A percentile compares a stretch with the other conserved stretches of the same genome.
These are phyloP conservation scores for Sphaeramia orbicularis DNA, from an alignment of 2,797 vertebrate species.

Conservation along the genomic window DNA sequence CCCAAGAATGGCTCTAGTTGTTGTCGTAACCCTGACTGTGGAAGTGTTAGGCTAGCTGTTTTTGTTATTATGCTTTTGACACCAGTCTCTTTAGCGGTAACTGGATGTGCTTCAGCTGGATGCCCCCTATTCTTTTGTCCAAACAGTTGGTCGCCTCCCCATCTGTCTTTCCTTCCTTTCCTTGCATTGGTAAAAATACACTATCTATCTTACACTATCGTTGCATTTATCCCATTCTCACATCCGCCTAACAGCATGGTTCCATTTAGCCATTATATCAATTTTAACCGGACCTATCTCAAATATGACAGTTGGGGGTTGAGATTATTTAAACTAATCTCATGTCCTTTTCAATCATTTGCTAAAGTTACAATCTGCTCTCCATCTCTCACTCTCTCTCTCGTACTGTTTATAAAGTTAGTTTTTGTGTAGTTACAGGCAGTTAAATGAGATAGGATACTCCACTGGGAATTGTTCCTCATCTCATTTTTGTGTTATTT, in stretches of 20 bases:
- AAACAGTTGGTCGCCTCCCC: background rate
- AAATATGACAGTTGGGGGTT: constrained; percentile 2
- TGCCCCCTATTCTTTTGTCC: background rate
- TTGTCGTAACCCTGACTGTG: background rate
- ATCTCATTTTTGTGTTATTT: background rate
- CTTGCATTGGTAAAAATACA: background rate
- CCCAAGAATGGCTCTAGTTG: background rate
- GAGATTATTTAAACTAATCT: constrained; percentile 1
- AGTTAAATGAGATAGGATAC: background rate
- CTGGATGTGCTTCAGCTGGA: background rate
- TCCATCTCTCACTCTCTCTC: background rate
- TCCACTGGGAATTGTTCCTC: background rate
- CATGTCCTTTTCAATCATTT: background rate
- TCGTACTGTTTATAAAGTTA: background rate
- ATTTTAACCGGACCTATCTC: constrained; percentile 4
- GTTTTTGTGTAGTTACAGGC: constrained; percentile 4
- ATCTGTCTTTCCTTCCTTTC: background rate
- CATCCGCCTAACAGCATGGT: background rate
- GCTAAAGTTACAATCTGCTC: background rate
- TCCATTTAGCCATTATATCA: constrained; percentile 9
- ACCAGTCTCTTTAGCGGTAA: background rate
- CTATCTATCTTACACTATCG: background rate
- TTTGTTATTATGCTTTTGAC: background rate
- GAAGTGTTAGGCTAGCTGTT: background rate
- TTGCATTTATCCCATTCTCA: background rate